Percentiles rank a stretch among this genome's conserved stretches.
phyloP scores from a whole-genome alignment of 2,797 vertebrate species.

The Harpagifer antarcticus region DNA sequence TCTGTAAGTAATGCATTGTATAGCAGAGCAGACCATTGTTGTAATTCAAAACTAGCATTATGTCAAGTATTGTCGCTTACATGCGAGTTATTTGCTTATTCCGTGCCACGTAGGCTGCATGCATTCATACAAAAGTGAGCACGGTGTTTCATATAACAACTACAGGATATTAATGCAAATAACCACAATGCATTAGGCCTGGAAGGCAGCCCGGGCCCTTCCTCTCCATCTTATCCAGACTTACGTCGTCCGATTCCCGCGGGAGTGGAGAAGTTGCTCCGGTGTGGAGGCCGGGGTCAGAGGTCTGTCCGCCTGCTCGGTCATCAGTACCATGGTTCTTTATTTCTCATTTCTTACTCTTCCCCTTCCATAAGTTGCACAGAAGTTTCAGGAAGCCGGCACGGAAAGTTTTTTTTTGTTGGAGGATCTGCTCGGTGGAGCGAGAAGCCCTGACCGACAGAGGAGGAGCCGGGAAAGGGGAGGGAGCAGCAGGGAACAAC shows the following conservation, averaged over 20 bases:
- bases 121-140: neutral
- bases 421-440: conserved; percentile 59
- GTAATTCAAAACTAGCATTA: neutral
- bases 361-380: conserved; percentile 16
- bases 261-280: conserved; percentile 69
- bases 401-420: conserved; percentile 53
- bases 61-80: neutral
- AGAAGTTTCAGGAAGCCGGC: conserved; percentile 39
- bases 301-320: conserved; percentile 73
- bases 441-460: conserved; percentile 30
- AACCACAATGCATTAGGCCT: conserved; percentile 6
- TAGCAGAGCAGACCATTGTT: neutral
- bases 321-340: conserved; percentile 68
- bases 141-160: conserved; percentile 11
- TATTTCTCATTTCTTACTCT: conserved; percentile 15
- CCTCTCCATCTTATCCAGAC: conserved; percentile 55
- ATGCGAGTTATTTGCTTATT: conserved; percentile 1
- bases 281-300: conserved; percentile 61
- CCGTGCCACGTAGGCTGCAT: conserved; percentile 47
- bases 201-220: conserved; percentile 26
- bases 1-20: neutral
- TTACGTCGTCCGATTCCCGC: conserved; percentile 74
- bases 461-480: conserved; percentile 73
- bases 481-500: conserved; percentile 35
- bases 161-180: conserved; percentile 19